A percentile compares a stretch with the other conserved stretches of the same genome.
Evolutionary conservation across 2,113 vertebrate genomes (phyloP).

Genomic region (Perca flavescens): DNA sequence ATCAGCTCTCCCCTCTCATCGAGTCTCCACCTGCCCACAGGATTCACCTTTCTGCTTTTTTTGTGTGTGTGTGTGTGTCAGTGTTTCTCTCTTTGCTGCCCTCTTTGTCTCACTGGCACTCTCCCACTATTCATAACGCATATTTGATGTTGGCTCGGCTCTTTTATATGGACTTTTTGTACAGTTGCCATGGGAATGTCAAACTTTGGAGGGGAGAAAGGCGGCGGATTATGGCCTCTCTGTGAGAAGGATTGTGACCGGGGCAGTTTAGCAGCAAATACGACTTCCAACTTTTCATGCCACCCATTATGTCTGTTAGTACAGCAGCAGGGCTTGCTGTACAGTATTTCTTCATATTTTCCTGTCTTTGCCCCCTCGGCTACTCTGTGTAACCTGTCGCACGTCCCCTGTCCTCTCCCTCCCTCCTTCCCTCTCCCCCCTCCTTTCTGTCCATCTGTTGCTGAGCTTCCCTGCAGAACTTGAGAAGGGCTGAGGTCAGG

Average conservation of each 20-base stretch:
- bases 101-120: slow-evolving; percentile 55
- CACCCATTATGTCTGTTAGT: slow-evolving; percentile 16
- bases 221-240: slow-evolving; percentile 59
- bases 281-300: slow-evolving; percentile 40
- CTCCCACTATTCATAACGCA: slow-evolving; percentile 74
- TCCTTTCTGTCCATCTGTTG: slow-evolving; percentile 81
- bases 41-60: slow-evolving; percentile 74
- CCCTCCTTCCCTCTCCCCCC: slow-evolving; percentile 32
- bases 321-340: slow-evolving; percentile 12
- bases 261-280: slow-evolving; percentile 46
- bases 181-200: slow-evolving; percentile 78
- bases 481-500: slow-evolving; percentile 83
- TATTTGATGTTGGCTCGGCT: slow-evolving; percentile 69
- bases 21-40: slow-evolving; percentile 71
- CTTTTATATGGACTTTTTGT: slow-evolving; percentile 70
- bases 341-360: slow-evolving; percentile 47
- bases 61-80: slow-evolving; percentile 14
- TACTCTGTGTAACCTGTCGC: slow-evolving; percentile 75
- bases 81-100: slow-evolving; percentile 45
- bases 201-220: slow-evolving; percentile 60
- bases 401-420: slow-evolving; percentile 39
- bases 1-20: slow-evolving; percentile 72
- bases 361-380: slow-evolving; percentile 30
- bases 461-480: slow-evolving; percentile 79
- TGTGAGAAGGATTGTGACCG: slow-evolving; percentile 50